Evolutionary conservation across 2,797 vertebrate genomes (phyloP).

Genomic region (Pipistrellus kuhlii): DNA sequence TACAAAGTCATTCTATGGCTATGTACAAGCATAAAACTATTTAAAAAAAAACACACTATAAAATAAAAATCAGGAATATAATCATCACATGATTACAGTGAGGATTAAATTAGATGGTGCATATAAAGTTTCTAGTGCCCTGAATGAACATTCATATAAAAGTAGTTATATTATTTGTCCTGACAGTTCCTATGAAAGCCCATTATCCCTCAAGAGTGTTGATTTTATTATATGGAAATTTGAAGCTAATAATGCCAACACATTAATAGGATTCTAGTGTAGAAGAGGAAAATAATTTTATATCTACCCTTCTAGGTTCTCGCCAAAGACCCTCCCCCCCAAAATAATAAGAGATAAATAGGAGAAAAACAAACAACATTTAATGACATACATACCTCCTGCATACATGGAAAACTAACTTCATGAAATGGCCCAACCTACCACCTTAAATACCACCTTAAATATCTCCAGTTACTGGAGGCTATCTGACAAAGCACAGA

Average conservation of each 20-base stretch:
- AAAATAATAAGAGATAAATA: neutral
- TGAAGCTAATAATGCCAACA: neutral
- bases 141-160: neutral
- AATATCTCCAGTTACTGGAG: neutral
- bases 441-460: neutral
- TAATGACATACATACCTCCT: neutral
- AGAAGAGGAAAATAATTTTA: neutral
- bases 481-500: neutral
- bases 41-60: neutral
- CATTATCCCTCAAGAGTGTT: neutral
- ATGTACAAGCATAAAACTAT: neutral
- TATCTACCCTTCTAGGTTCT: neutral
- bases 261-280: neutral
- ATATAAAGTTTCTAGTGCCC: neutral
- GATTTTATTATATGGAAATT: conserved; percentile 35
- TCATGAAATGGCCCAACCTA: neutral
- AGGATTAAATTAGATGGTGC: neutral
- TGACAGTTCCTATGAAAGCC: neutral
- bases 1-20: neutral
- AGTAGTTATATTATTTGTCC: neutral
- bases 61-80: neutral
- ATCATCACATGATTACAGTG: neutral
- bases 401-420: neutral
- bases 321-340: neutral
- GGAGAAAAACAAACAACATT: neutral